Conservation (phyloP, 2,888 invertebrate species). For the Plagiodera versicolora region DNA sequence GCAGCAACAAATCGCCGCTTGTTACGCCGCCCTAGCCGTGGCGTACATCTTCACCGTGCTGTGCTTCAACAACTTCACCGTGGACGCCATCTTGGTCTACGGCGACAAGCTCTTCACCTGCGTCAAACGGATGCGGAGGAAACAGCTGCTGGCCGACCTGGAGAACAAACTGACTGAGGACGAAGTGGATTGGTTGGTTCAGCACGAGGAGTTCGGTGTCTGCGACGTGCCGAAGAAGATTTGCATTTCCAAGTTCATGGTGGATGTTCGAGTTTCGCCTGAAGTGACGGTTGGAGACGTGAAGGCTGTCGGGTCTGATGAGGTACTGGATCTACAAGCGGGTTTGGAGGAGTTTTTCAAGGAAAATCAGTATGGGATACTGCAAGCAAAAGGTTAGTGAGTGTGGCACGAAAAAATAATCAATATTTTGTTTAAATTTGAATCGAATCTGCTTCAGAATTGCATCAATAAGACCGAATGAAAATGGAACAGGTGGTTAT, state of each 20-base stretch:
- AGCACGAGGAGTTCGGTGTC: conserved; percentile 40
- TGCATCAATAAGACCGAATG: too few relatives aligned
- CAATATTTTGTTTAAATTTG: too few relatives aligned
- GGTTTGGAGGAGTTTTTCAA: conserved; percentile 52
- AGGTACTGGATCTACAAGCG: conserved; percentile 46
- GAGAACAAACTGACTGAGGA: conserved; percentile 38
- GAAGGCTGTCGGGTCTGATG: conserved; percentile 41
- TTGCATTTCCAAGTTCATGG: conserved; percentile 49
- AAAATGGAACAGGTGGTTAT: too few relatives aligned
- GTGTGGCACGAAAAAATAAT: too few relatives aligned
- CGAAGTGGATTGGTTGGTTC: conserved; percentile 43
- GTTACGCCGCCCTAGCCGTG: conserved; percentile 62
- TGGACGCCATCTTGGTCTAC: conserved; percentile 65
- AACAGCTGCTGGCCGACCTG: conserved; percentile 35
- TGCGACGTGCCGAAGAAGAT: conserved; percentile 46
- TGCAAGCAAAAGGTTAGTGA: conserved; percentile 48
- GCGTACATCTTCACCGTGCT: conserved; percentile 60
- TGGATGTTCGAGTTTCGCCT: conserved; percentile 46
- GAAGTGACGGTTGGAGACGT: conserved; percentile 49
- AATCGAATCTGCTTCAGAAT: too few relatives aligned
- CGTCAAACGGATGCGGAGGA: conserved; percentile 47
- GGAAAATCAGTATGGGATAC: conserved; percentile 46
- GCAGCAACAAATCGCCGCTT: conserved; percentile 60
- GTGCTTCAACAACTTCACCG: conserved; percentile 60
- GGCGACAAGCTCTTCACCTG: conserved; percentile 64